Evolutionary conservation across 2,113 vertebrate species (phyloP).

Genomic region (Cavia aperea): DNA sequence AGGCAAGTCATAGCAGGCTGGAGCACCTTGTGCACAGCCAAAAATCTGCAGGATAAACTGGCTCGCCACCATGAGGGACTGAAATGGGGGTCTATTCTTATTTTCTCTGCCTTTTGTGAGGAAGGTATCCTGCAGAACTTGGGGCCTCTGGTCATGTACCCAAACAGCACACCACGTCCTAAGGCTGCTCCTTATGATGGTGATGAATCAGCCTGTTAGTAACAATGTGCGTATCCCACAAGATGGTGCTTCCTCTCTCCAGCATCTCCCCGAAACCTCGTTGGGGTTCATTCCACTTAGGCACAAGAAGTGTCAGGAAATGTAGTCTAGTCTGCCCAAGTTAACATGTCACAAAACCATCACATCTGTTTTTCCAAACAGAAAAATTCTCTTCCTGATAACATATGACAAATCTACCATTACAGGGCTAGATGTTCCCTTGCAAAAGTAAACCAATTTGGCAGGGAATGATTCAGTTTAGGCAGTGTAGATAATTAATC

Average conservation of each 20-base stretch:
- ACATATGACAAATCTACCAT: background rate
- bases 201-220: background rate
- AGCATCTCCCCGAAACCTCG: background rate
- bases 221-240: background rate
- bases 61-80: no score
- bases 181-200: background rate
- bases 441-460: background rate
- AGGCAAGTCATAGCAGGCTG: background rate
- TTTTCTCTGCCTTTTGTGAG: background rate
- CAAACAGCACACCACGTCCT: background rate
- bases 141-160: background rate
- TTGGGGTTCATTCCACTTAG: background rate
- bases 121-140: background rate
- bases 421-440: background rate
- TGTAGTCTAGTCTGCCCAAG: background rate
- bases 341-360: background rate
- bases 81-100: background rate
- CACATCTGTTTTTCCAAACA: background rate
- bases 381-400: background rate
- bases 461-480: background rate
- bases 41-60: background rate
- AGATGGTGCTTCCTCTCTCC: background rate
- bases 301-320: background rate
- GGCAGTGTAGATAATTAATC: slow-evolving; percentile 47
- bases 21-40: background rate